phyloP scores from a whole-genome alignment of 2,888 invertebrate species.

The Drosophila paramelanica region DNA sequence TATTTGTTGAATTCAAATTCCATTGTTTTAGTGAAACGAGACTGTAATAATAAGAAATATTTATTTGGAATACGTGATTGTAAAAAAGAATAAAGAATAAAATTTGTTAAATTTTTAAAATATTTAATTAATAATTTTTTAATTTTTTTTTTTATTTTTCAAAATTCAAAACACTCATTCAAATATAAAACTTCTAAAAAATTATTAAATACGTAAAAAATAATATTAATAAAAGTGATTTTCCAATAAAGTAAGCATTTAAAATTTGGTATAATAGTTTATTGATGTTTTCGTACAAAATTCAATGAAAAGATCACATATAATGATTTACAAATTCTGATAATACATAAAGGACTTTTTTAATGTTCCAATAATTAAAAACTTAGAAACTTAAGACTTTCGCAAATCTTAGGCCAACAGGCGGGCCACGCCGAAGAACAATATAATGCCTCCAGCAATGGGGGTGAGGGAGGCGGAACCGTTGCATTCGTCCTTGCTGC shows the following conservation, averaged over 20 bases:
- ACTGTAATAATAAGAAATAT: too few relatives aligned
- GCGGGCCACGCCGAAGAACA: constrained; percentile 80
- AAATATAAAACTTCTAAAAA: too few relatives aligned
- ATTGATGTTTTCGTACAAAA: constrained; percentile 1
- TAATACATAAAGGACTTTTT: constrained; percentile 2
- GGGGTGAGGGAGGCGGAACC: constrained; percentile 73
- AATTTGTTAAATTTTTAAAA: too few relatives aligned
- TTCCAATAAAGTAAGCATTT: background rate
- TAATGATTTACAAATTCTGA: background rate
- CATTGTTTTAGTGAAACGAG: too few relatives aligned
- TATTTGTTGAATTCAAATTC: too few relatives aligned
- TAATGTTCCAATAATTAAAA: constrained; percentile 7
- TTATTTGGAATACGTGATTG: too few relatives aligned
- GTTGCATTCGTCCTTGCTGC: constrained; percentile 80
- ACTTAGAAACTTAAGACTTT: background rate
- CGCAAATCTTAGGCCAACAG: constrained; percentile 65
- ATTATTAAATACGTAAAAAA: too few relatives aligned
- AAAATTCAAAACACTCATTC: too few relatives aligned
- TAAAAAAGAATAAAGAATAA: too few relatives aligned
- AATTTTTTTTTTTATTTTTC: too few relatives aligned
- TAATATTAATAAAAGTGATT: too few relatives aligned
- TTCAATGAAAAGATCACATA: background rate
- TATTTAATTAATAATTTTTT: too few relatives aligned
- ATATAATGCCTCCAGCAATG: constrained; percentile 72
- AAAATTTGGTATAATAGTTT: constrained; percentile 23